phyloP scores from a whole-genome alignment of 2,888 invertebrate species.

The Pogonocherus hispidulus region DNA sequence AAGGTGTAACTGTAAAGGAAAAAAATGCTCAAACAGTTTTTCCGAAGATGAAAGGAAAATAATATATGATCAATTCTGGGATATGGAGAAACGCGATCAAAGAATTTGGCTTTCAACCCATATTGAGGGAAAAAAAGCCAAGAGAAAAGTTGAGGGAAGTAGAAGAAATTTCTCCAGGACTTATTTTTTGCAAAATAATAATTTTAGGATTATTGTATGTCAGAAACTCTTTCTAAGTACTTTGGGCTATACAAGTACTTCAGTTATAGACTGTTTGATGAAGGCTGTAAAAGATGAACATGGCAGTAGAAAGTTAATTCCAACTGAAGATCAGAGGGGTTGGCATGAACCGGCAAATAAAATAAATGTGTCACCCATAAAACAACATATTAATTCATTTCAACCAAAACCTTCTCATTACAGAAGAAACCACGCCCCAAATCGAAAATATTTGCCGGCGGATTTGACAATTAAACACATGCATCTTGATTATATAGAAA shows the following conservation, averaged over 20 bases:
- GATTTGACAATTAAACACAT: conserved; percentile 8
- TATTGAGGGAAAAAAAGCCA: neutral
- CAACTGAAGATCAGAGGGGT: neutral
- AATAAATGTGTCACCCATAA: neutral
- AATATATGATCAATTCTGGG: neutral
- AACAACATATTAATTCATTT: neutral
- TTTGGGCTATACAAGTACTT: neutral
- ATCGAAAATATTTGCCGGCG: neutral
- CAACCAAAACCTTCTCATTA: conserved; percentile 1
- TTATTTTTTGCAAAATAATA: neutral
- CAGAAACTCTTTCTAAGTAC: neutral
- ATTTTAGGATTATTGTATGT: neutral
- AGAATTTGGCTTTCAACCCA: neutral
- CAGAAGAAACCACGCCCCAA: neutral
- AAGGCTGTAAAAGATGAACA: neutral
- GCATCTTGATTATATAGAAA: neutral
- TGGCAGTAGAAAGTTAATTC: neutral
- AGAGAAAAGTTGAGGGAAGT: neutral
- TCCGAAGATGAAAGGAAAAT: neutral
- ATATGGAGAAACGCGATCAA: neutral
- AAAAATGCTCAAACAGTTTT: too few species aligned
- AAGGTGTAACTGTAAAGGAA: too few species aligned
- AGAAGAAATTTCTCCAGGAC: neutral
- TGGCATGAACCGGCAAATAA: neutral
- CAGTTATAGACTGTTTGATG: neutral